Evolutionary conservation across 2,888 invertebrate species (phyloP).

Genomic region (Therioaphis trifolii): DNA sequence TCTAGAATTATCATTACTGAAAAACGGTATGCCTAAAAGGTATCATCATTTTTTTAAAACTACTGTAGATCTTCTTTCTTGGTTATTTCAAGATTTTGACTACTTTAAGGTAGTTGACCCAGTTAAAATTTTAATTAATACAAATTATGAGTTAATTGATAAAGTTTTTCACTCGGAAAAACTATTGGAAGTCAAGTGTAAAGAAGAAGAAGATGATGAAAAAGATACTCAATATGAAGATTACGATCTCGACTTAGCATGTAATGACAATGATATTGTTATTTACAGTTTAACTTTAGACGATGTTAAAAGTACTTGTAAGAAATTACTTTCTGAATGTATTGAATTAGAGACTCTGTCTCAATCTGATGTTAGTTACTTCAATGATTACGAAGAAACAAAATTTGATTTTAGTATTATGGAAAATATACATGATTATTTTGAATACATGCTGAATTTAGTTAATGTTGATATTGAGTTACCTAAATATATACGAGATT

Average conservation of each 20-base stretch:
- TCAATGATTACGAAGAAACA: neutral
- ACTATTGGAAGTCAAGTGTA: neutral
- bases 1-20: conserved; percentile 44
- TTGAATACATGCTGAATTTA: conserved; percentile 30
- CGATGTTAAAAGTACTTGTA: conserved; percentile 2
- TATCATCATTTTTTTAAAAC: conserved; percentile 42
- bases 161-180: conserved; percentile 3
- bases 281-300: conserved; percentile 33
- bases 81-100: conserved; percentile 55
- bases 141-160: no score
- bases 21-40: conserved; percentile 43
- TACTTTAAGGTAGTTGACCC: no score
- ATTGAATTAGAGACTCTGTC: neutral
- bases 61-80: conserved; percentile 31
- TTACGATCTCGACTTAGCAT: no score
- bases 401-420: conserved; percentile 14
- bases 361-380: neutral
- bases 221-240: no score
- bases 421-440: no score
- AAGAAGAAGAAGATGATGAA: neutral
- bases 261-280: no score
- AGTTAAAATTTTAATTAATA: no score
- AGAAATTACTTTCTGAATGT: neutral
- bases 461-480: neutral
- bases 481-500: conserved; percentile 69